Evolutionary conservation across 2,888 invertebrate genomes (phyloP), one percentile per base, ranked within the genome.

Genomic region (Melieria picta): DNA sequence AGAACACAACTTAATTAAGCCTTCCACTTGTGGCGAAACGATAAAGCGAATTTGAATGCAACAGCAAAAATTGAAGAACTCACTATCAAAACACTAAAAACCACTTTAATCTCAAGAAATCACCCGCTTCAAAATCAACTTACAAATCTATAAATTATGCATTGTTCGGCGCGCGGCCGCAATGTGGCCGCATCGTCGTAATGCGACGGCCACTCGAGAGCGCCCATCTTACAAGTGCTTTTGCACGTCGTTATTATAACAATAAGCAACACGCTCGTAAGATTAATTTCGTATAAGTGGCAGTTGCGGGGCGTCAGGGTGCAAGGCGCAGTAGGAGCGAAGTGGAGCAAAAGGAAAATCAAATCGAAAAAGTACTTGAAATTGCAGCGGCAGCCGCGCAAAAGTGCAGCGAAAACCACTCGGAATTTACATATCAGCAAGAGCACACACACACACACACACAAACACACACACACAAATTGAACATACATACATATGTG

Each of bases 231-330:
- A 82, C 83, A 83, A 83, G 84, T 83, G 82, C 84, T 83, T 83
- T 84, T 84, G 82, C 83, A 83, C 83, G 83, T 83, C 84, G 81
- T 83, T 84, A 83, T 83, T 84, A 81, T 81, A 83, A 83, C 83
- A 83, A 83, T 83, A 83, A 83, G 83, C 82, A 78, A 78, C 76
- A 77, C 78, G 76, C 77, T 76, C 82, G 80, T 73, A 79, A 83
- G 82, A 83, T 83, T 83, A 83, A 83, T 83, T 83, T 79, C 80
- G 64, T 48, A 62, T 30, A 47, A 43, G 45, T 5, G 42, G 9
- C 45, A 43, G n/a, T 45, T n/a, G 11, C 45, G 45, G 16, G 45
- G 30, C 42, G 62, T 1, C 10, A 61, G 30, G 4, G 13, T 13
- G 16, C 5, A 58, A 58, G 10, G 42, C 16, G 16, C 16, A 58